Evolutionary conservation across 2,888 invertebrate genomes (phyloP), one percentile per base, ranked within the genome.

Genomic region (Cecidostiba fungosa): DNA sequence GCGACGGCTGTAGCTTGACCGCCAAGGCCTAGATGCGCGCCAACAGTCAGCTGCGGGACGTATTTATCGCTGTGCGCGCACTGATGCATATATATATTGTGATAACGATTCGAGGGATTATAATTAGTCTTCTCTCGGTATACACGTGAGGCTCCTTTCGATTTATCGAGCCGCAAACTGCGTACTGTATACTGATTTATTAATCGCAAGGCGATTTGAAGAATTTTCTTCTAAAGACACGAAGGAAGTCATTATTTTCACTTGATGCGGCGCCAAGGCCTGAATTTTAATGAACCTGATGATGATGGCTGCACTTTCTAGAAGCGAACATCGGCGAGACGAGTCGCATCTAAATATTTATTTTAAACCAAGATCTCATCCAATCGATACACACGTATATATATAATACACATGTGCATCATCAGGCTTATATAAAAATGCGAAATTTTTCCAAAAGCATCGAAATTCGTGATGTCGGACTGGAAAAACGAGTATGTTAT

Each of bases 331-430:
- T 1, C 8, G 1, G 47, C 47, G 8, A 14, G 19, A 16, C 8
- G 50, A 69, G 39, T 70, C 47, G n/a, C n/a, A n/a, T 47, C 14
- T 78, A 43, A 78, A 78, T 78, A 77, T 77, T 77, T 77, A 66
- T 77, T 77, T n/a, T 12, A 26, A 74, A 50, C n/a, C n/a, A n/a
- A n/a, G n/a, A n/a, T n/a, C n/a, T n/a, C n/a, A n/a, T n/a, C n/a
- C n/a, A n/a, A n/a, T n/a, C n/a, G n/a, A n/a, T n/a, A n/a, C n/a
- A n/a, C n/a, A n/a, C n/a, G n/a, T n/a, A n/a, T n/a, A n/a, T n/a
- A n/a, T n/a, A n/a, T n/a, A n/a, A n/a, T n/a, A n/a, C n/a, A n/a
- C n/a, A n/a, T n/a, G n/a, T n/a, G n/a, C n/a, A n/a, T n/a, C n/a
- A n/a, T n/a, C n/a, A n/a, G n/a, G n/a, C 23, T 66, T 23, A n/a